Evolutionary conservation across 2,888 invertebrate genomes (phyloP), one percentile per base, ranked within the genome.

Genomic region (Ophonus ardosiacus): DNA sequence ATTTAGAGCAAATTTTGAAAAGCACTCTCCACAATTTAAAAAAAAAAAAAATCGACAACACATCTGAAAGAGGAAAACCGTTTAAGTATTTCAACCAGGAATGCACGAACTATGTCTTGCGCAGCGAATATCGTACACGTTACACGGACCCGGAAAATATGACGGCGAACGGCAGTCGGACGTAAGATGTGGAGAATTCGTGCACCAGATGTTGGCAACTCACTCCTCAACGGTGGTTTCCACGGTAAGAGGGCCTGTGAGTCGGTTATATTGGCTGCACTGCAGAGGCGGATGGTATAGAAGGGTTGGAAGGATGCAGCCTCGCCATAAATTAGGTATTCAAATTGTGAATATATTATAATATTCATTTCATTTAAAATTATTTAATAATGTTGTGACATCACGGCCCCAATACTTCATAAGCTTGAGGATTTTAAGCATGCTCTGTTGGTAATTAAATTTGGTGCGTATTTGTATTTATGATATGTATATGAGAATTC

Each of bases 151-250:
- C 51, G 18, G 51, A 76, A 78, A 78, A 78, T 78, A 78, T 78
- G 57, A 31, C 57, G 78, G 51, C n/a, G 13, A 43, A 18, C 51
- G 74, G 18, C 17, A 79, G 63, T 43, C 24, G 56, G 38, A 61
- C 38, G 43, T 81, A 68, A 65, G 51, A 68, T 68, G 81, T 81
- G 51, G 56, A 15, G 17, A 56, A 40, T 83, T 83, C 83, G 74
- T 59, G 56, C 83, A 21, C 74, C 83, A 83, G 83, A 83, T 83
- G 83, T 57, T 76, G 83, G 76, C 59, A 83, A 57, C 59, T 59
- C 38, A 80, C 80, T 80, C 59, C 61, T 51, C 61, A 61, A 21
- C 81, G 68, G 65, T 21, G 81, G 81, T 81, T 81, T 81, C 80
- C 43, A 31, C 5, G 5, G 31, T 6, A 31, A 31, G 5, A 31